Conservation (phyloP, 2,797 vertebrate species). For the Amazona ochrocephala region DNA sequence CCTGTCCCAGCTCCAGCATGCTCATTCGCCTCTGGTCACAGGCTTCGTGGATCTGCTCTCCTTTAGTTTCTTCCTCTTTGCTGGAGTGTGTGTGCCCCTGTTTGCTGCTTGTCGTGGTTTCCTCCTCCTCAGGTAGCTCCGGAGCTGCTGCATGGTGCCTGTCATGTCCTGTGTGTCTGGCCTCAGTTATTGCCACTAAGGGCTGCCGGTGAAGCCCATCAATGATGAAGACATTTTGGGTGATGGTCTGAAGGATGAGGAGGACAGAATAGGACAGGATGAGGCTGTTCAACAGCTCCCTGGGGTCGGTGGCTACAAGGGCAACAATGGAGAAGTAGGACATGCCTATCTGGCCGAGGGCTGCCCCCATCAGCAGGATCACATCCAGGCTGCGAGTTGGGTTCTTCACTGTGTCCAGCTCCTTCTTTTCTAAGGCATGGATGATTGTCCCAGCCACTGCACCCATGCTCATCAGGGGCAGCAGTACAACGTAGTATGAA, state of each 20-base stretch:
- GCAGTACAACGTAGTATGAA: conserved; percentile 79
- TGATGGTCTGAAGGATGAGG: conserved; percentile 85
- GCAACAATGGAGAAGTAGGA: conserved; percentile 91
- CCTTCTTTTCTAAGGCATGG: conserved; percentile 81
- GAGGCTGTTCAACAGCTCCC: conserved; percentile 77
- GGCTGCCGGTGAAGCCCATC: conserved; percentile 84
- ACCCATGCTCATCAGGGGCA: conserved; percentile 83
- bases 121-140: not conserved
- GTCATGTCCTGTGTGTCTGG: accelerated
- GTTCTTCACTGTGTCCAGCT: conserved; percentile 80
- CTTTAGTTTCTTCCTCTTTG: not conserved
- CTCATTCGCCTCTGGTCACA: conserved; percentile 20
- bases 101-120: not conserved
- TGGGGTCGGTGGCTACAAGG: conserved; percentile 75
- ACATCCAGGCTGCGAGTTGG: conserved; percentile 89
- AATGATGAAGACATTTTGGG: conserved; percentile 92
- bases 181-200: not conserved
- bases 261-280: conserved; percentile 86
- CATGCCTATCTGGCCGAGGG: conserved; percentile 84
- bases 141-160: not conserved
- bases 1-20: conserved; percentile 68
- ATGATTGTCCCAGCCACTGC: conserved; percentile 80
- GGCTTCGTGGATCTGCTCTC: not conserved
- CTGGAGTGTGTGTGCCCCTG: not conserved
- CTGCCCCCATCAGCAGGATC: conserved; percentile 82